These are phyloP conservation scores for Entomobrya multifasciata DNA, from an alignment of 2,888 invertebrate genomes.

Conservation along the genomic window DNA sequence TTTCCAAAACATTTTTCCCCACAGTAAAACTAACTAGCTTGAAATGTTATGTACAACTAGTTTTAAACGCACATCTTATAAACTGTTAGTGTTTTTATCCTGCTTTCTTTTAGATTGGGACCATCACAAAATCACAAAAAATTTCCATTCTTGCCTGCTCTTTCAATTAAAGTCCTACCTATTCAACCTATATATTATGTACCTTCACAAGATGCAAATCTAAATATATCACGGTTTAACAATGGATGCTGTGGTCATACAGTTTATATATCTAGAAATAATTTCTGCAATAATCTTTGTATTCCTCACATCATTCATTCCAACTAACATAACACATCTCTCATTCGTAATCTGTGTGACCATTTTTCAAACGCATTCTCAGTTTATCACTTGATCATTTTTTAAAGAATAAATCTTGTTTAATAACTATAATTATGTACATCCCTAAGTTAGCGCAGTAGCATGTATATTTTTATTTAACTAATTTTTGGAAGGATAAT, in stretches of 20 bases:
- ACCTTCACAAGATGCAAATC: slow-evolving; percentile 25
- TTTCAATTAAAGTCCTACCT: not conserved
- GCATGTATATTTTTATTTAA: not conserved
- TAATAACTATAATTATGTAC: not conserved
- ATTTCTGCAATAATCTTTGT: slow-evolving; percentile 10
- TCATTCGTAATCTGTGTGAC: not conserved
- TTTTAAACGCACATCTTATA: not conserved
- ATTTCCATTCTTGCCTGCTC: slow-evolving; percentile 25
- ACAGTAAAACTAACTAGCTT: not conserved
- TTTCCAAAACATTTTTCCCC: not conserved
- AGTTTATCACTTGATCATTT: slow-evolving; percentile 30
- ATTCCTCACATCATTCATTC: slow-evolving; percentile 21
- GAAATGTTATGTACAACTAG: slow-evolving; percentile 26
- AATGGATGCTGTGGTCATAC: slow-evolving; percentile 29
- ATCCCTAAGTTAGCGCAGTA: slow-evolving; percentile 5
- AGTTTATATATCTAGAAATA: slow-evolving; percentile 6
- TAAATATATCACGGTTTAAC: slow-evolving; percentile 38
- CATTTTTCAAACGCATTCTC: no score
- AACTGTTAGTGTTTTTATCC: not conserved
- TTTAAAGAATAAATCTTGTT: slow-evolving; percentile 7
- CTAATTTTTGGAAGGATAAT: slow-evolving; percentile 40
- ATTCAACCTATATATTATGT: no score
- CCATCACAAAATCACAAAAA: slow-evolving; percentile 56
- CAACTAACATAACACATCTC: not conserved
- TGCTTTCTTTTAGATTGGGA: slow-evolving; percentile 12